Evolutionary conservation across 2,113 vertebrate species (phyloP).

Genomic region (Irena cyanogastra): DNA sequence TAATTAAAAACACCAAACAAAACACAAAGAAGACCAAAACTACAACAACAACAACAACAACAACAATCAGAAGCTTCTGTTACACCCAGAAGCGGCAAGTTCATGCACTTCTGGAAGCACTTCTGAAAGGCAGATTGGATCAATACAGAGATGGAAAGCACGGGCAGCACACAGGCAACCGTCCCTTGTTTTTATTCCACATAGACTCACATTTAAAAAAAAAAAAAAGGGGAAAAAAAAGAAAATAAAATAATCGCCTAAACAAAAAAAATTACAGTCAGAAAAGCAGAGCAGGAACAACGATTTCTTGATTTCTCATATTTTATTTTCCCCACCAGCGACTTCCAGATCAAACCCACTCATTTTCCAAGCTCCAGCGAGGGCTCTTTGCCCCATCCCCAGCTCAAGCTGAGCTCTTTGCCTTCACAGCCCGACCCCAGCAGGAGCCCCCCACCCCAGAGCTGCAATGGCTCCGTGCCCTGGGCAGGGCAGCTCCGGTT

Average conservation of each 20-base stretch:
- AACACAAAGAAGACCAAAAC: neutral
- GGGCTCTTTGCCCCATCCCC: neutral
- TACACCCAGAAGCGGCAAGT: neutral
- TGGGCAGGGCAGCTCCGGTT: accelerated
- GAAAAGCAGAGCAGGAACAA: neutral
- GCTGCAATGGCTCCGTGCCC: neutral
- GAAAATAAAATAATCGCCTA: too few species aligned
- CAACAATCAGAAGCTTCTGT: neutral
- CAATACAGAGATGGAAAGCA: neutral
- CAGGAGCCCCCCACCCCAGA: accelerated
- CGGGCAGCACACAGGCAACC: neutral
- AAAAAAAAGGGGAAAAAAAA: accelerated
- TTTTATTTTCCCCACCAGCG: conserved; percentile 13
- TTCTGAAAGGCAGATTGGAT: neutral
- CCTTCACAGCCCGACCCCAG: neutral
- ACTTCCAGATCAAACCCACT: neutral
- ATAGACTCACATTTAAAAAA: neutral
- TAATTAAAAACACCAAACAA: neutral
- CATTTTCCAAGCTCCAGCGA: neutral
- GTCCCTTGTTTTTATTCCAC: neutral
- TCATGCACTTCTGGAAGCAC: neutral
- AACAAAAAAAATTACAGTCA: neutral
- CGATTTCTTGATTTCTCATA: neutral
- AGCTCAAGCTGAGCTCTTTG: neutral
- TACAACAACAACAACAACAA: neutral